phyloP scores from a whole-genome alignment of 1,140 invertebrate species.

The Delia radicum region DNA sequence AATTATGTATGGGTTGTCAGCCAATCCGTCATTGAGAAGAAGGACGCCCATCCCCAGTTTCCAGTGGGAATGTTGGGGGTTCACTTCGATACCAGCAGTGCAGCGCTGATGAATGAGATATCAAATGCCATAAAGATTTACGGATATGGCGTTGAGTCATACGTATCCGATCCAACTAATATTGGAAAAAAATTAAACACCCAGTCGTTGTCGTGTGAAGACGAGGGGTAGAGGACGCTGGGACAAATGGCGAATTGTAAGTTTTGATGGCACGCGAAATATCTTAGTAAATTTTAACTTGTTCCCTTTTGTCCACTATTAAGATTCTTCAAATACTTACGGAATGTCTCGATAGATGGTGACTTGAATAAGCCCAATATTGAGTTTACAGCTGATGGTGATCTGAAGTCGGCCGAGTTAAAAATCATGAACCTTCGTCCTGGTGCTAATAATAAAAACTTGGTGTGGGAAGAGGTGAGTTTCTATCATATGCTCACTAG shows the following conservation, averaged over 20 bases:
- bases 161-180: conserved; percentile 73
- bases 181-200: conserved; percentile 73
- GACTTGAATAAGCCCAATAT: conserved; percentile 77
- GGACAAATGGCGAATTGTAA: conserved; percentile 55
- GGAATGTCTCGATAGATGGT: conserved; percentile 80
- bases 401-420: conserved; percentile 80
- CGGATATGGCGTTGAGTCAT: conserved; percentile 85
- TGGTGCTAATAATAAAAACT: conserved; percentile 70
- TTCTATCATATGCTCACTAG: neutral
- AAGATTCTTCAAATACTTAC: conserved; percentile 71
- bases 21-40: conserved; percentile 86
- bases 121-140: conserved; percentile 88
- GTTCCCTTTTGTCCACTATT: neutral
- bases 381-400: conserved; percentile 87
- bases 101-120: conserved; percentile 79
- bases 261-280: no score
- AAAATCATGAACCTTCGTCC: conserved; percentile 90
- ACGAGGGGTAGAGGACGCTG: conserved; percentile 53
- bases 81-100: conserved; percentile 85
- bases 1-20: conserved; percentile 97
- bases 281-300: no score
- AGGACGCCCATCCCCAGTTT: conserved; percentile 76
- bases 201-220: conserved; percentile 66
- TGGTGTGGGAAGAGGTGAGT: conserved; percentile 88
- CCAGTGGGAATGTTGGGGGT: conserved; percentile 92